Percentiles rank a stretch among this genome's conserved stretches.
Conservation (phyloP, 2,888 invertebrate genomes). For the Dynastes hyllus region DNA sequence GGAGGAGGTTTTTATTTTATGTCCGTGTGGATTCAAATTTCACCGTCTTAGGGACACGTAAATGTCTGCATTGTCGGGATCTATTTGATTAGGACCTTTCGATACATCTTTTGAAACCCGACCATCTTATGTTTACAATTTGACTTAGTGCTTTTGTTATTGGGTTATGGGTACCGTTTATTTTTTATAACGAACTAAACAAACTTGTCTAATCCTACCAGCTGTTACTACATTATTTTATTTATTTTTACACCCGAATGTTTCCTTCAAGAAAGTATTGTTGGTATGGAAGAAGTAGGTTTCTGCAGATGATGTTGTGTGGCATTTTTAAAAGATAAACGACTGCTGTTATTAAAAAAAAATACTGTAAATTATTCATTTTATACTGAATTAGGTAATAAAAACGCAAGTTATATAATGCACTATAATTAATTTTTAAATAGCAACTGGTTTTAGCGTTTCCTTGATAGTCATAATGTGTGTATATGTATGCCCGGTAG, state of each 20-base stretch:
- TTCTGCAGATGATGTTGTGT: not conserved
- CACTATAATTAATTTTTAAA: constrained; percentile 26
- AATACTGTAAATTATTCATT: too few relatives aligned
- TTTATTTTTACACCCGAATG: constrained; percentile 49
- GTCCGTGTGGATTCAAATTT: constrained; percentile 25
- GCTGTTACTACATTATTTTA: constrained; percentile 50
- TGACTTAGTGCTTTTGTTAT: constrained; percentile 49
- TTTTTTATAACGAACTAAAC: constrained; percentile 41
- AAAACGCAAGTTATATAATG: not conserved
- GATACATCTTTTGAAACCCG: constrained; percentile 52
- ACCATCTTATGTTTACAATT: constrained; percentile 56
- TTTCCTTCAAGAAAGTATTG: constrained; percentile 22
- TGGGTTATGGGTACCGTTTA: constrained; percentile 35
- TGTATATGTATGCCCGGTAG: constrained; percentile 2
- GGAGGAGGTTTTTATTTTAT: not conserved
- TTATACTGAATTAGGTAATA: not conserved
- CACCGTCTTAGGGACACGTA: constrained; percentile 8
- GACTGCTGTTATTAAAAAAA: too few relatives aligned
- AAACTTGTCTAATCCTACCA: constrained; percentile 46
- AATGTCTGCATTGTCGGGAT: not conserved
- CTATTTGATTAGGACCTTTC: constrained; percentile 57
- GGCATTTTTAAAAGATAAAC: too few relatives aligned
- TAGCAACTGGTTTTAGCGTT: not conserved
- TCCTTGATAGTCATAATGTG: not conserved
- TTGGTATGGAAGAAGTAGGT: not conserved